A percentile compares a stretch with the other conserved stretches of the same genome.
phyloP scores from a whole-genome alignment of 2,797 vertebrate genomes.

The Prunella strophiata region DNA sequence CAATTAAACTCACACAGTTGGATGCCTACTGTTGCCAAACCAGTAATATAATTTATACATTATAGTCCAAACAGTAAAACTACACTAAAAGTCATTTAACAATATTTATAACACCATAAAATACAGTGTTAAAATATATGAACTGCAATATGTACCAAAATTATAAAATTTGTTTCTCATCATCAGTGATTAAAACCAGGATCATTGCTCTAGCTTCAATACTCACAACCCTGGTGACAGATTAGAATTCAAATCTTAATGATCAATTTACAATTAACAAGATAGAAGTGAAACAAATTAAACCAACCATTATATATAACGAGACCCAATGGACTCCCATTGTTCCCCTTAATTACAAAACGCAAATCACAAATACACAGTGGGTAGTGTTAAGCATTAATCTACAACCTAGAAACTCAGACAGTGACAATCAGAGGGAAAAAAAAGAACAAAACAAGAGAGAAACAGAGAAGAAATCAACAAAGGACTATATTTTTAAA shows the following conservation, averaged over 20 bases:
- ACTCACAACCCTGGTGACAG: conserved; percentile 83
- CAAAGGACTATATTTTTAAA: conserved; percentile 45
- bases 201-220: conserved; percentile 82
- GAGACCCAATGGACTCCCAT: conserved; percentile 81
- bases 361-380: conserved; percentile 79
- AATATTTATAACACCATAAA: conserved; percentile 86
- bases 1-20: conserved; percentile 87
- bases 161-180: conserved; percentile 86
- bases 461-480: conserved; percentile 15
- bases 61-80: conserved; percentile 84
- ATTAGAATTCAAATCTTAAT: conserved; percentile 87
- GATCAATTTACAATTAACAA: conserved; percentile 88
- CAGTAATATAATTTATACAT: conserved; percentile 85
- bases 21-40: conserved; percentile 81
- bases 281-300: conserved; percentile 87
- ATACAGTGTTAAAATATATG: conserved; percentile 85
- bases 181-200: conserved; percentile 84
- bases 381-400: conserved; percentile 76
- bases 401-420: conserved; percentile 74
- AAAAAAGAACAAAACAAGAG: background rate
- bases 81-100: conserved; percentile 86
- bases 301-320: conserved; percentile 86
- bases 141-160: conserved; percentile 85
- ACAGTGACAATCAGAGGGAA: conserved; percentile 56
- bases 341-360: conserved; percentile 86